Conservation (phyloP, 1,140 invertebrate species). For the Calycopis cecrops region DNA sequence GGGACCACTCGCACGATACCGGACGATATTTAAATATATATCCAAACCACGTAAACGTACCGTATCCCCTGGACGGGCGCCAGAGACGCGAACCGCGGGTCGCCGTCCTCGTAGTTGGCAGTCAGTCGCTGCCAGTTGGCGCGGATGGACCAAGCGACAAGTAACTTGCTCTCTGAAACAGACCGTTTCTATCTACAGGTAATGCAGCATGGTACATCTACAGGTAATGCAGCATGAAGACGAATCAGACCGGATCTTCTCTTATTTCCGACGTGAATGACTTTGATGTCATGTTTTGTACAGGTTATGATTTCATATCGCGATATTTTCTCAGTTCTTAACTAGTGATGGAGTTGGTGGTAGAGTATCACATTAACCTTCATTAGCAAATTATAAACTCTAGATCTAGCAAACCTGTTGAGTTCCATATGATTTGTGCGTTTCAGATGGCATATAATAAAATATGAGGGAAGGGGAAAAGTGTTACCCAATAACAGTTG, state of each 20-base stretch:
- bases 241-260: not conserved
- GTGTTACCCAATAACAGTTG: not conserved
- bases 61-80: no score
- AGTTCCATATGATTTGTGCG: not conserved
- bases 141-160: slow-evolving; percentile 38
- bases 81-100: slow-evolving; percentile 27
- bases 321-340: not conserved
- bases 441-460: not conserved
- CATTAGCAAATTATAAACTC: not conserved
- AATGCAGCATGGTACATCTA: no score
- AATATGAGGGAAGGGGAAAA: not conserved
- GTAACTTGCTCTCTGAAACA: slow-evolving; percentile 29
- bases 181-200: not conserved
- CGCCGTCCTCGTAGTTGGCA: slow-evolving; percentile 30
- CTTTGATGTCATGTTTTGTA: not conserved
- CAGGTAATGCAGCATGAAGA: not conserved
- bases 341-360: not conserved
- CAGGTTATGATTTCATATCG: not conserved
- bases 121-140: slow-evolving; percentile 36
- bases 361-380: not conserved
- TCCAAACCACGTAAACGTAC: no score
- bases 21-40: no score
- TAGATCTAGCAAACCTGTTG: not conserved
- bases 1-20: no score
- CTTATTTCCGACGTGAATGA: not conserved